A percentile compares a stretch with the other conserved stretches of the same genome.
phyloP scores from a whole-genome alignment of 1,140 invertebrate genomes.

The Atopsyche davidsoni region DNA sequence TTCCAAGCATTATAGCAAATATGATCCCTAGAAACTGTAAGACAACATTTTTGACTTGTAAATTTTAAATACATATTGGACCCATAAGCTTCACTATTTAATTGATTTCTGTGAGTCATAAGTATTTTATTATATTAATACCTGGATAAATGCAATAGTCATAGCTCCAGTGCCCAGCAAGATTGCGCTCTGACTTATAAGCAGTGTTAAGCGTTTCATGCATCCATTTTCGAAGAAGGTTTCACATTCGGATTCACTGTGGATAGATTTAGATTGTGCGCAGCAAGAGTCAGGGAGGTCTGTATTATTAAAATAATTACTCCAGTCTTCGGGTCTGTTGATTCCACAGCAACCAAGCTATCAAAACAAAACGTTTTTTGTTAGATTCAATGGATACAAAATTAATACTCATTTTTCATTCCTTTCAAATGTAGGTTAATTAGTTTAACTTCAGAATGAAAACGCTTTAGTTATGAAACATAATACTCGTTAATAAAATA shows the following conservation, averaged over 20 bases:
- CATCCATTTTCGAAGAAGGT: conserved; percentile 52
- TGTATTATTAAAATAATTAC: conserved; percentile 33
- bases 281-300: conserved; percentile 55
- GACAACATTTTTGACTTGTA: no score
- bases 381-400: no score
- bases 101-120: no score
- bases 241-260: conserved; percentile 5
- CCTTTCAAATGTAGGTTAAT: no score
- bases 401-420: no score
- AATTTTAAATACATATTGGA: no score
- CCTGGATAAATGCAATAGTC: conserved; percentile 75
- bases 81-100: no score
- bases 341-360: conserved; percentile 75
- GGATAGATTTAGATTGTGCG: conserved; percentile 35
- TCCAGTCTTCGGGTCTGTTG: conserved; percentile 58
- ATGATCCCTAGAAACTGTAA: conserved; percentile 77
- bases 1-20: conserved; percentile 78
- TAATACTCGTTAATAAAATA: no score
- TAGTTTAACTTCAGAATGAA: no score
- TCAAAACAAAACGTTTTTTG: no score
- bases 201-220: conserved; percentile 54
- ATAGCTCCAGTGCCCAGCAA: conserved; percentile 73
- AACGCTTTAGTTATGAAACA: no score
- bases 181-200: conserved; percentile 67
- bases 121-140: conserved; percentile 34